Base-by-base conservation (phyloP, 2,113 vertebrate species). In the Gymnobelideus leadbeateri region DNA sequence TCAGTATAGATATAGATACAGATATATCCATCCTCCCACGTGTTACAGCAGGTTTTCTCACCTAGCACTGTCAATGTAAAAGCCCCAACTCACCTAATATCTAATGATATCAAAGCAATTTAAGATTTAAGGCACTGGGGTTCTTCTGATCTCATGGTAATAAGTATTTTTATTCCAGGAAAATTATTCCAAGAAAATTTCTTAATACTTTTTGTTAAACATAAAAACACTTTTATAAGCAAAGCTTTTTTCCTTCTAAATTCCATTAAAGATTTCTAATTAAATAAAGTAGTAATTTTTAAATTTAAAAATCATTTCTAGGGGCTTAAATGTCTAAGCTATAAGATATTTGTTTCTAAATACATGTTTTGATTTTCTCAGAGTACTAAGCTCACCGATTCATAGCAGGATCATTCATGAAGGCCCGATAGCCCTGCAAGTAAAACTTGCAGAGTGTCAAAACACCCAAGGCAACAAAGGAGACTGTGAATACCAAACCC, bases 361-460 rank as follows among this genome's bases (percentile, higher is more conserved):
- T 10, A 54, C 28, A 84, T 43, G 5, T 19, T 84, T 43, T 43
- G 21, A 25, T 53, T n/a, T 10, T 26, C 5, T 26, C 9, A 3
- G 12, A 9, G n/a, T 92, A 1, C 37, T 23, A 50, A 90, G 93
- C 97, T 97, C 91, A 99, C 99, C 99, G 98, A 97, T 99, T 99
- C 99, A 99, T 99, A 97, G 99, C 99, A 96, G 99, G 99, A 98
- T 99, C 99, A 50, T 99, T 99, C 99, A 99, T 99, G 97, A 99
- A 99, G 0, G 99, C 99, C 92, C 99, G 98, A 96, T 99, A 99
- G 91, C 99, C 99, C 96, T 99, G 99, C 97, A 99, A 98, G 98
- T 99, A 99, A 97, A 99, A 99, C 98, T 99, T 99, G 99, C 99
- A 99, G 97, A 99, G 99, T 0, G 99, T 99, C 96, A 99, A 98